Base-by-base conservation (phyloP, 2,888 invertebrate species). In the Apotomis turbidana region DNA sequence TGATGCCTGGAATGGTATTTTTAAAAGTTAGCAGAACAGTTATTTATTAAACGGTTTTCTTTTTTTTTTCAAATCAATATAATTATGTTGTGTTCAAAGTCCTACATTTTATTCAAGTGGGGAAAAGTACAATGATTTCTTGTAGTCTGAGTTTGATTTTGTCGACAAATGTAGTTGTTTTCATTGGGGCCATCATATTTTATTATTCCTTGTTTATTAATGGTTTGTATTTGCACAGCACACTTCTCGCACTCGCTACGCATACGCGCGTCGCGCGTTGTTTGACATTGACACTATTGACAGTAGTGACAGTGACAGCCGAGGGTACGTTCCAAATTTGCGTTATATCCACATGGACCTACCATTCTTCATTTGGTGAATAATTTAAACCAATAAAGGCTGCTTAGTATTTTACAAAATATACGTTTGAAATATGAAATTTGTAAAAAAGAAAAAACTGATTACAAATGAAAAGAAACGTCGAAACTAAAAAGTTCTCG, bases 1-100 rank as follows among this genome's bases (percentile, higher is more conserved):
- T 95, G 82, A 95, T 87, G 73, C 93, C 94, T 94, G 90, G 57
- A 93, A 91, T 52, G 38, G 5, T 60, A 3, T 52, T 49, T 15
- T 15, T 12, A 8, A 67, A 38, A 51, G 9, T 67, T 67, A 67
- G 57, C n/a, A 36, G 4, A 44, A 6, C 13, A n/a, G n/a, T n/a
- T n/a, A 9, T 13, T 41, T 0, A 10, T 12, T 6, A 13, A 44
- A 4, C 1, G 9, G 10, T 12, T 13, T 61, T 15, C 13, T 15
- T 12, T 6, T 27, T 27, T 27, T 27, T 2, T 27, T 27, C 2
- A 2, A 27, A 27, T 27, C 27, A 27, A 27, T 27, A 27, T 27
- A 15, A 15, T 15, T 15, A 27, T 27, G 27, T 27, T 49, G n/a
- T 69, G 27, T 58, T 58, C 5, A 9, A 46, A 36, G 10, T 41